Evolutionary conservation across 35 echinoderm and acorn worm genomes (phyloP).

Genomic region (Apostichopus japonicus): DNA sequence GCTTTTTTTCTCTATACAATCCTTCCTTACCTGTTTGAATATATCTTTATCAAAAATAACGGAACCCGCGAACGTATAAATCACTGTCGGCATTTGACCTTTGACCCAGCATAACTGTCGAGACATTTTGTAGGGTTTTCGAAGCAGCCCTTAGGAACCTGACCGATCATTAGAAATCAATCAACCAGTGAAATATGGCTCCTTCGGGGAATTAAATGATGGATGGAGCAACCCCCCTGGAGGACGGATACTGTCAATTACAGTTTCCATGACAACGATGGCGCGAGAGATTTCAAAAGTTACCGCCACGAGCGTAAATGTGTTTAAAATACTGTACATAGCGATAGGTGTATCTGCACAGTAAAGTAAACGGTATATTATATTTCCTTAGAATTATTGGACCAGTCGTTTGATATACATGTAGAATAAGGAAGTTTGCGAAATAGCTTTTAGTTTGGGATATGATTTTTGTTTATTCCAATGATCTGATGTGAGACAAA

Average conservation of each 20-base stretch:
- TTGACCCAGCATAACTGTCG: not conserved
- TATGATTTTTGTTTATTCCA: too few relatives aligned
- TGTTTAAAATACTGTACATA: too few relatives aligned
- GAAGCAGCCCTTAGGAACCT: not conserved
- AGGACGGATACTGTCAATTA: constrained; percentile 28
- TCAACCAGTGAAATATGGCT: not conserved
- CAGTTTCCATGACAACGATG: constrained; percentile 5
- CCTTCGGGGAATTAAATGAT: not conserved
- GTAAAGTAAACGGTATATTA: too few relatives aligned
- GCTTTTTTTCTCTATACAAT: too few relatives aligned
- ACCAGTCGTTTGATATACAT: too few relatives aligned
- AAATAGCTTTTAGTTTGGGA: too few relatives aligned
- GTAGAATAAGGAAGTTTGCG: too few relatives aligned
- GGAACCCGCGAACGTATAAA: not conserved
- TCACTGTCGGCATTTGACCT: constrained; percentile 4
- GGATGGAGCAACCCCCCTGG: not conserved
- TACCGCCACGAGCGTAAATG: not conserved
- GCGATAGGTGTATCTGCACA: too few relatives aligned
- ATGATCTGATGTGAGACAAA: too few relatives aligned
- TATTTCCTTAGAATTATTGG: too few relatives aligned
- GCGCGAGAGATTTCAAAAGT: not conserved
- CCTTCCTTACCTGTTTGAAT: too few relatives aligned
- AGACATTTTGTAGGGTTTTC: not conserved
- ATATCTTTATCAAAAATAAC: too few relatives aligned
- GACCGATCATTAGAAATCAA: constrained; percentile 1